Conservation (phyloP, 2,113 vertebrate species). For the Alligator mississippiensis region DNA sequence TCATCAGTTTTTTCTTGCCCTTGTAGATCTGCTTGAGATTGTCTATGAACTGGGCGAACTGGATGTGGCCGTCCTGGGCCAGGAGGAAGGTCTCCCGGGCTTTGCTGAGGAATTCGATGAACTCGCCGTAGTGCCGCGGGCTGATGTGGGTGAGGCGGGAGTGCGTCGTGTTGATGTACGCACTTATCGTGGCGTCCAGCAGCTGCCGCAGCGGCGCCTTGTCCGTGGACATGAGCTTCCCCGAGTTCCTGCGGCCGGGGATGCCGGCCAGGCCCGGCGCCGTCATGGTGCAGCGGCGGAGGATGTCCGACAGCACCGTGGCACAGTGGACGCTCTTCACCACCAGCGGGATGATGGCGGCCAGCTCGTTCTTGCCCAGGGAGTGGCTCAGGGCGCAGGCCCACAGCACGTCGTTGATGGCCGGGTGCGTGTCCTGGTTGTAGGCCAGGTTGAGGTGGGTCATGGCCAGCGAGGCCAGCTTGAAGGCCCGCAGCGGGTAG, state of each 20-base stretch:
- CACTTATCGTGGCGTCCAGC: slow-evolving; percentile 95
- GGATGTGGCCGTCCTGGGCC: slow-evolving; percentile 96
- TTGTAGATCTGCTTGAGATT: slow-evolving; percentile 99
- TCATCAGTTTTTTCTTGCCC: slow-evolving; percentile 99
- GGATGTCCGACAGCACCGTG: slow-evolving; percentile 96
- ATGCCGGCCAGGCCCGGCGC: slow-evolving; percentile 95
- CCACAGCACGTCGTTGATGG: slow-evolving; percentile 99
- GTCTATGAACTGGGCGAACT: slow-evolving; percentile 98
- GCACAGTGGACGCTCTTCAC: slow-evolving; percentile 98
- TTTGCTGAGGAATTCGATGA: slow-evolving; percentile 98
- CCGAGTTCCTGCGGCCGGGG: slow-evolving; percentile 95
- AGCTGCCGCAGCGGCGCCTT: slow-evolving; percentile 96
- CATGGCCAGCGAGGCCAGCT: slow-evolving; percentile 96
- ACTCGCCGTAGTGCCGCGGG: slow-evolving; percentile 97
- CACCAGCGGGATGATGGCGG: slow-evolving; percentile 95
- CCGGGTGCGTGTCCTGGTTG: slow-evolving; percentile 98
- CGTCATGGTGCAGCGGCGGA: slow-evolving; percentile 96
- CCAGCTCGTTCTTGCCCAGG: slow-evolving; percentile 98
- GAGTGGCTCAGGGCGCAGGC: slow-evolving; percentile 98
- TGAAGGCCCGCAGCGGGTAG: slow-evolving; percentile 96
- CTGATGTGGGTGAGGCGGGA: slow-evolving; percentile 98
- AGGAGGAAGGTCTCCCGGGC: slow-evolving; percentile 95
- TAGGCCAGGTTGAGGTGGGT: slow-evolving; percentile 98
- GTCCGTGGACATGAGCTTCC: slow-evolving; percentile 98
- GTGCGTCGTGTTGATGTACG: slow-evolving; percentile 99